phyloP scores from a whole-genome alignment of 2,113 vertebrate species.

The Ibidorhyncha struthersii region DNA sequence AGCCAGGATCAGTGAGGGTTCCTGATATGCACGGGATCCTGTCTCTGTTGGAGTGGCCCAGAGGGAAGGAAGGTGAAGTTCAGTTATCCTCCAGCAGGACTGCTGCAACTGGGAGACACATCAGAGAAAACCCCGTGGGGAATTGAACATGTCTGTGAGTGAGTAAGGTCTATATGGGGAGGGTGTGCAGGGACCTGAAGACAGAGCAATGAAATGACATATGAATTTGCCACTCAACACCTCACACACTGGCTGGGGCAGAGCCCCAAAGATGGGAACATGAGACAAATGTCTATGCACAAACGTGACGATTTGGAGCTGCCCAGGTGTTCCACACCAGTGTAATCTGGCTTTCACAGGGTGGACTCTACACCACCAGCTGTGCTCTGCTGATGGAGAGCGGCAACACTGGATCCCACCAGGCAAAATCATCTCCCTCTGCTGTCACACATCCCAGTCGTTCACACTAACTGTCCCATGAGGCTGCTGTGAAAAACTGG shows the following conservation, averaged over 20 bases:
- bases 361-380: not conserved
- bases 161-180: not conserved
- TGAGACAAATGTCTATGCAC: not conserved
- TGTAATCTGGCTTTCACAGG: not conserved
- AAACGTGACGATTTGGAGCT: accelerated
- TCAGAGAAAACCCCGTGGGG: not conserved
- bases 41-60: not conserved
- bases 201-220: not conserved
- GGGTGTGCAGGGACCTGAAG: not conserved
- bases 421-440: not conserved
- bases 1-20: not conserved
- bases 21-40: not conserved
- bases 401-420: not conserved
- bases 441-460: not conserved
- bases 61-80: not conserved
- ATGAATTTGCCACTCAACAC: not conserved
- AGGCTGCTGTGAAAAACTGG: not conserved
- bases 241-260: not conserved
- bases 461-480: not conserved
- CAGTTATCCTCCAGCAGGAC: not conserved
- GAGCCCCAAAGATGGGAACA: not conserved
- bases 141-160: not conserved
- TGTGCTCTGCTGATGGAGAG: not conserved
- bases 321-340: not conserved
- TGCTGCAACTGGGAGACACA: not conserved